Evolutionary conservation across 2,113 vertebrate species (phyloP).

Genomic region (Xyliphius kryptos): DNA sequence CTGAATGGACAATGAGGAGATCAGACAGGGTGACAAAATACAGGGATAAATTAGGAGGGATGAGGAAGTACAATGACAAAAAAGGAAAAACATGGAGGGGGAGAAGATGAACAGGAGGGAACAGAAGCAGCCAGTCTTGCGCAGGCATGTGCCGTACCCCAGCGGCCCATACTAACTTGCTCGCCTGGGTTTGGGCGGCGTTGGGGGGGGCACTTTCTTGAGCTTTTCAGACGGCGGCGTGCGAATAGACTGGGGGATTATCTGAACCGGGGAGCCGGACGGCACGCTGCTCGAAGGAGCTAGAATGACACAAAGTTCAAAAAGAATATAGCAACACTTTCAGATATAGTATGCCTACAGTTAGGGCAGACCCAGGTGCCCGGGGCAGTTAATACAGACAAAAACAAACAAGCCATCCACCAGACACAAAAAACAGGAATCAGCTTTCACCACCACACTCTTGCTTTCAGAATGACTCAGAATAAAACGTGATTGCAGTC

Average conservation of each 20-base stretch:
- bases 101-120: not conserved
- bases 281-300: conserved; percentile 48
- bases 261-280: conserved; percentile 55
- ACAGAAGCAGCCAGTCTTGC: conserved; percentile 45
- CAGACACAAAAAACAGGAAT: too few species aligned
- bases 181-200: conserved; percentile 74
- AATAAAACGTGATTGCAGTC: too few species aligned
- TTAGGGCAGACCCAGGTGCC: too few species aligned
- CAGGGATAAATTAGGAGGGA: not conserved
- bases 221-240: conserved; percentile 68
- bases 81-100: not conserved
- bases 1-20: conserved; percentile 9
- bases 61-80: not conserved
- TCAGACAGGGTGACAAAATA: not conserved
- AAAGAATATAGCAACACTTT: too few species aligned
- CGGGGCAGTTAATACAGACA: too few species aligned
- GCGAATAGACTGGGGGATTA: conserved; percentile 62
- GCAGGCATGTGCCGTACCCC: conserved; percentile 53
- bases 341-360: too few species aligned
- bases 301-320: too few species aligned
- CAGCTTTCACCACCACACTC: too few species aligned
- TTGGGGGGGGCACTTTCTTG: conserved; percentile 70
- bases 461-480: too few species aligned
- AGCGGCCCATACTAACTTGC: conserved; percentile 70
- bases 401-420: too few species aligned